Base-by-base conservation (phyloP, 2,113 vertebrate genomes). In the Melozone crissalis region DNA sequence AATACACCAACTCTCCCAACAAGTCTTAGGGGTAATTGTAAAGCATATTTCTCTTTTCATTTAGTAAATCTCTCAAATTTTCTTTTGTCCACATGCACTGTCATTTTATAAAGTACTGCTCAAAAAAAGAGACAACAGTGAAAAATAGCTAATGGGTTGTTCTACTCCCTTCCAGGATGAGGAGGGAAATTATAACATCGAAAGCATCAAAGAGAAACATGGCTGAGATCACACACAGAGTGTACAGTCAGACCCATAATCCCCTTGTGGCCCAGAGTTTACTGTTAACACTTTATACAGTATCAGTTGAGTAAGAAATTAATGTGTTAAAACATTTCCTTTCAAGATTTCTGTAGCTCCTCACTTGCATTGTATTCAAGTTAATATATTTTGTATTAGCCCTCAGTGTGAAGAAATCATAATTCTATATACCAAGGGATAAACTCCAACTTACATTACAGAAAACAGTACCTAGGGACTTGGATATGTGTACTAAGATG, bases 371-470 rank as follows among this genome's bases (percentile, higher is more conserved):
- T n/a, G n/a, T n/a, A n/a, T n/a, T n/a, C n/a, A n/a, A 80, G 78
- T 85, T 88, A 90, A 86, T 83, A 71, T 19, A 77, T 93, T 96
- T 93, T 77, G 33, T 85, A 95, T 94, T 74, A 88, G 55, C 15
- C 85, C 57, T 90, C 67, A 80, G 72, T 55, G 59, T 84, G 79
- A 91, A 88, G 67, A 95, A 93, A 95, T 94, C 82, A 67, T 77
- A 88, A 91, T 68, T 88, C 59, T 41, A 44, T 80, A 74, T 49
- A 94, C 43, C 43, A 91, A 83, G 72, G 85, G 55, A 92, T 91
- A 91, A 95, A 90, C 43, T 90, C 23, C 15, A 86, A 62, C 43
- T 57, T 80, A 85, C 66, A 89, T 88, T 85, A 91, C 76, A 41
- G 37, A 63, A 91, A 91, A 55, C 24, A 88, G 46, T 68, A 47